Base-by-base conservation (phyloP, 2,113 vertebrate species). In the Eonycteris spelaea region DNA sequence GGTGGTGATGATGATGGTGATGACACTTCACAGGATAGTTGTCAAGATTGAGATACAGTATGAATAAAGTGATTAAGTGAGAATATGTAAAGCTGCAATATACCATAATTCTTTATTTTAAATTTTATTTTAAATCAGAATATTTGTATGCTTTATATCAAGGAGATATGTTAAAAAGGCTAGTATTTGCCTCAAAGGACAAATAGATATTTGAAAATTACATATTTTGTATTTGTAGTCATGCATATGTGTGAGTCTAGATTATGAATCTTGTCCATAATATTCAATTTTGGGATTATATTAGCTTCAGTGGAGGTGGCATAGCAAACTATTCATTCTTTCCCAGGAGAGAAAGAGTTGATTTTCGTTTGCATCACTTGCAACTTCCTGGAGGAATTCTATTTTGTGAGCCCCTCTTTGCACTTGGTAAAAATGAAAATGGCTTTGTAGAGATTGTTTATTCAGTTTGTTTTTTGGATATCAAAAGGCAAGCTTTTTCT, bases 301-400 rank as follows among this genome's bases (percentile, higher is more conserved):
- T 84, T 97, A 80, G 6, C 61, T 97, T 97, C 95, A 78, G 16
- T 74, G 16, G 40, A 92, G 13, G 9, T 89, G 71, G 96, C 91
- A 96, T 90, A 67, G 28, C 14, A 91, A 13, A 86, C 30, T 93
- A 67, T 89, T 57, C 68, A 43, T 97, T 97, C 61, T 90, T 97
- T 78, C 24, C 7, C 1, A 8, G 6, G n/a, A 97, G 5, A 83
- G 18, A 94, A 78, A 96, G 1, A 0, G 74, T 85, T 96, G 24
- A 26, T n/a, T 80, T 96, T 65, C 79, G 0, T 6, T 79, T 77
- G 5, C 74, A 22, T 84, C 53, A n/a, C 3, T 95, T 95, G 8
- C 1, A 48, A 7, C 35, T 97, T 97, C 63, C 19, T 94, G 33
- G 53, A 63, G 40, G 30, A 89, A 0, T 91, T 53, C 95, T 21